phyloP scores from a whole-genome alignment of 2,888 invertebrate species.

The Griposia aprilina region DNA sequence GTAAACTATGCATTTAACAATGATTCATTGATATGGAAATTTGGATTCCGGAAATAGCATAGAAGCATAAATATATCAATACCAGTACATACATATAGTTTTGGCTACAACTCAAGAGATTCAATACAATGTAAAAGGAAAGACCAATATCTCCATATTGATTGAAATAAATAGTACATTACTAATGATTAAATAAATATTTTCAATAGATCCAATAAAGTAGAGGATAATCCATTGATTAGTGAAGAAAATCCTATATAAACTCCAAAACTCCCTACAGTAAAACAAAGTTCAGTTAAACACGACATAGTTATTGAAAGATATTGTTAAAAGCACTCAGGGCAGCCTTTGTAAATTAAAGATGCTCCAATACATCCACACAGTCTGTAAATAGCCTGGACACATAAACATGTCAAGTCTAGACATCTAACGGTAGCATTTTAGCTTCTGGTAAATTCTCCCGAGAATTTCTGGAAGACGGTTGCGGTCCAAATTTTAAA shows the following conservation, averaged over 20 bases:
- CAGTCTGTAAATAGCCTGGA: constrained; percentile 47
- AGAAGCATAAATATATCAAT: constrained; percentile 16
- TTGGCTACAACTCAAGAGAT: not conserved
- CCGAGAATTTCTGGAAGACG: constrained; percentile 30
- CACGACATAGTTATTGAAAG: constrained; percentile 44
- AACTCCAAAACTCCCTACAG: not conserved
- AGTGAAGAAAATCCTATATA: not conserved
- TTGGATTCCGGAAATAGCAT: not conserved
- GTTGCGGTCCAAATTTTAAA: constrained; percentile 38
- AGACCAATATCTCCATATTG: not conserved
- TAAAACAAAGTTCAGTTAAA: constrained; percentile 23
- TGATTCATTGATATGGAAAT: constrained; percentile 7
- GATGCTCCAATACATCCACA: constrained; percentile 40
- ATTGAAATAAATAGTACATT: not conserved
- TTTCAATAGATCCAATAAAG: not conserved
- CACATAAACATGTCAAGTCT: constrained; percentile 55
- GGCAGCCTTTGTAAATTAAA: constrained; percentile 33
- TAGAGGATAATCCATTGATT: not conserved
- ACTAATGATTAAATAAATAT: not conserved
- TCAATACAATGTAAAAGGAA: not conserved
- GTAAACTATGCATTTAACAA: not conserved
- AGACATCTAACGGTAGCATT: constrained; percentile 47
- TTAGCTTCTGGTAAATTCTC: constrained; percentile 46
- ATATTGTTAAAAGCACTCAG: constrained; percentile 57
- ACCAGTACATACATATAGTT: not conserved